Conservation (phyloP, 2,888 invertebrate species). For the Dryobotodes eremita region DNA sequence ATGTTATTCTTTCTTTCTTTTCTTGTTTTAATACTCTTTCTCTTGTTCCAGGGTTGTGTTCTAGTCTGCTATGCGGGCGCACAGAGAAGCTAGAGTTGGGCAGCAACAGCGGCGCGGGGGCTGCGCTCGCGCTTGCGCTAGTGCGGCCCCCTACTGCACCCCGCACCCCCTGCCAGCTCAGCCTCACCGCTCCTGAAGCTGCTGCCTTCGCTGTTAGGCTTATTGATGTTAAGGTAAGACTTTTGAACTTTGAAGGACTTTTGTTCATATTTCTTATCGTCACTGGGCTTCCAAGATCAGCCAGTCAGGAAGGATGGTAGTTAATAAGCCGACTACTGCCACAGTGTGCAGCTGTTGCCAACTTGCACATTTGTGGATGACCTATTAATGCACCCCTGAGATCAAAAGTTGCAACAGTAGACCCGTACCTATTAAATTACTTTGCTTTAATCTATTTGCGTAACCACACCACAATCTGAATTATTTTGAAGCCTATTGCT, state of each 20-base stretch:
- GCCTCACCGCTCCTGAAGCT: conserved; percentile 85
- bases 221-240: conserved; percentile 87
- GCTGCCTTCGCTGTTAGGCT: conserved; percentile 86
- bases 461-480: too few species aligned
- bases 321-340: not conserved
- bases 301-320: not conserved
- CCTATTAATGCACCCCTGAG: not conserved
- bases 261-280: not conserved
- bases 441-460: too few species aligned
- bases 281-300: not conserved
- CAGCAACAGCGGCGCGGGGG: conserved; percentile 80
- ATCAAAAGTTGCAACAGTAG: not conserved
- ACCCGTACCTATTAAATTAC: too few species aligned
- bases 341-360: not conserved
- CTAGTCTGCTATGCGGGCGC: conserved; percentile 87
- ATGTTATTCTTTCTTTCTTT: too few species aligned
- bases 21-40: too few species aligned
- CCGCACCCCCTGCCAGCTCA: conserved; percentile 81
- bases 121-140: conserved; percentile 85
- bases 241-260: not conserved
- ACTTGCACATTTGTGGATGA: not conserved
- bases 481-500: too few species aligned
- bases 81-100: conserved; percentile 86
- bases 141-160: conserved; percentile 77
- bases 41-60: conserved; percentile 79